phyloP scores from a whole-genome alignment of 2,797 vertebrate genomes.

The Leptodactylus fallax region DNA sequence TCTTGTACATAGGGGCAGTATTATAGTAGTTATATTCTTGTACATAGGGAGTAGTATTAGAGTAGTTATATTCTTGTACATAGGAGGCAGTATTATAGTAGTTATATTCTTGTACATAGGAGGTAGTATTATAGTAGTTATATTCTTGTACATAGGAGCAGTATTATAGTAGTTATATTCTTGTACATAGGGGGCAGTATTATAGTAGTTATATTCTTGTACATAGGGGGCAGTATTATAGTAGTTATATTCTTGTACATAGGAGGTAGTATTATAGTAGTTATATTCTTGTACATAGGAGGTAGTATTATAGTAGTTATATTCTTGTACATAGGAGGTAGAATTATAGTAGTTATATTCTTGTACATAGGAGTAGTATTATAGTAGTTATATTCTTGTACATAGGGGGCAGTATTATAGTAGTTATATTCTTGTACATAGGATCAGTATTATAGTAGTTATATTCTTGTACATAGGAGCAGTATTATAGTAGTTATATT shows the following conservation, averaged over 20 bases:
- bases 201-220: too few species aligned
- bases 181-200: neutral
- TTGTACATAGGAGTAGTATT: too few species aligned
- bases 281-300: too few species aligned
- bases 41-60: constrained; percentile 4
- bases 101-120: neutral
- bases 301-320: too few species aligned
- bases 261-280: too few species aligned
- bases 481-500: constrained; percentile 4
- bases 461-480: neutral
- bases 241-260: too few species aligned
- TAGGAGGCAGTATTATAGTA: neutral
- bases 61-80: constrained; percentile 7
- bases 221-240: too few species aligned
- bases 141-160: neutral
- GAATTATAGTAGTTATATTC: too few species aligned
- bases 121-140: neutral
- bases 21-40: constrained; percentile 17
- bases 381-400: too few species aligned
- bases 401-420: too few species aligned
- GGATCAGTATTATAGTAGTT: neutral
- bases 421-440: neutral
- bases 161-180: neutral
- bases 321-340: too few species aligned
- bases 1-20: neutral